Evolutionary conservation across 2,888 invertebrate species (phyloP).

Genomic region (Harmothoe impar): DNA sequence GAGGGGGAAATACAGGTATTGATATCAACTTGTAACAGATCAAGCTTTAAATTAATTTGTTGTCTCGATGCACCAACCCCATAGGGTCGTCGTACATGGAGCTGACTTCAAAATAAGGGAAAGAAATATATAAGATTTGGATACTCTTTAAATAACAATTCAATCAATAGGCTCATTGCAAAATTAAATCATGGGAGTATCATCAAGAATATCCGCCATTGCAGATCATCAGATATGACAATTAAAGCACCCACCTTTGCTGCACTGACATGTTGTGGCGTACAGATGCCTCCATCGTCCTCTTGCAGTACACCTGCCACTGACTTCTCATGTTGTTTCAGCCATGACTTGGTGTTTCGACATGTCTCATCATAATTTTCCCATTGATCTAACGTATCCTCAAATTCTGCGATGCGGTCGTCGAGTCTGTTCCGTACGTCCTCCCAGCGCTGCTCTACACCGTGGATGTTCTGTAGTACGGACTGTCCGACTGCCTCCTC

Average conservation of each 20-base stretch:
- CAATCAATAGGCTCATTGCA: too few species aligned
- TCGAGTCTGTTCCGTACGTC: slow-evolving; percentile 72
- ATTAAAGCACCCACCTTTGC: slow-evolving; percentile 46
- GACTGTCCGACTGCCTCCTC: slow-evolving; percentile 75
- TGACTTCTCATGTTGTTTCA: slow-evolving; percentile 75
- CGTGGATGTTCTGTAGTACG: slow-evolving; percentile 74
- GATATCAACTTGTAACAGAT: neutral
- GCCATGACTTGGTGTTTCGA: slow-evolving; percentile 74
- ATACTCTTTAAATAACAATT: too few species aligned
- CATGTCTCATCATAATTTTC: slow-evolving; percentile 77
- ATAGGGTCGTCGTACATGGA: too few species aligned
- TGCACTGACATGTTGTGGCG: neutral
- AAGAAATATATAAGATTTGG: too few species aligned
- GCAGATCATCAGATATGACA: too few species aligned
- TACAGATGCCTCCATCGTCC: neutral
- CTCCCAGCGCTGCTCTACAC: slow-evolving; percentile 75
- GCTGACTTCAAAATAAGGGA: too few species aligned
- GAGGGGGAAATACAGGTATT: slow-evolving; percentile 69
- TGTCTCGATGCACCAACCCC: too few species aligned
- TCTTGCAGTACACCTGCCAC: slow-evolving; percentile 75
- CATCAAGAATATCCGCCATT: too few species aligned
- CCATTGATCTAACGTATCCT: slow-evolving; percentile 77
- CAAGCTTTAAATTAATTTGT: too few species aligned
- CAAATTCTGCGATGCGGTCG: slow-evolving; percentile 72
- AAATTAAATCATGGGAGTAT: too few species aligned